A percentile compares a stretch with the other conserved stretches of the same genome.
These are phyloP conservation scores for Nemopilema nomurai DNA, from an alignment of 30 jellyfish, hydroid and myxozoan species.

Conservation along the genomic window DNA sequence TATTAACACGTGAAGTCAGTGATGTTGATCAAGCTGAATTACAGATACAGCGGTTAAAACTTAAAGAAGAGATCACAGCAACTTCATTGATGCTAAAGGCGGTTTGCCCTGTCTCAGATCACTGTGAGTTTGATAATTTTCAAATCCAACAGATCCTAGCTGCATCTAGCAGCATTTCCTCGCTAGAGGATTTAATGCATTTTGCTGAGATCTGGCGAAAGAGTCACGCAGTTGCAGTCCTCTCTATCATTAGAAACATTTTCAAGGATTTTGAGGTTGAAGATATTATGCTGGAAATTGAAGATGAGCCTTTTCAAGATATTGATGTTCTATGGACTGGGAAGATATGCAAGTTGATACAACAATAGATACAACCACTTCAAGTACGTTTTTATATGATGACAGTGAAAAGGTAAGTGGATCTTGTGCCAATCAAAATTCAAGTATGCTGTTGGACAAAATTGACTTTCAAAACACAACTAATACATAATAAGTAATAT, in stretches of 20 bases:
- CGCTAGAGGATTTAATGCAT: conserved; percentile 10
- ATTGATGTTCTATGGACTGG: neutral
- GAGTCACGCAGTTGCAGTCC: neutral
- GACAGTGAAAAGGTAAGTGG: conserved; percentile 19
- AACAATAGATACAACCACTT: neutral
- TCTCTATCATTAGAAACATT: neutral
- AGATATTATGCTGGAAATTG: neutral
- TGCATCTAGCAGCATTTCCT: conserved; percentile 1
- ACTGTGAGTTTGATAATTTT: neutral
- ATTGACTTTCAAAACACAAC: neutral
- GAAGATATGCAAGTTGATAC: neutral
- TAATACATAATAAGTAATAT: neutral
- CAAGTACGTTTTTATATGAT: neutral
- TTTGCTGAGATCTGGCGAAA: conserved; percentile 13
- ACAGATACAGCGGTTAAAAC: neutral
- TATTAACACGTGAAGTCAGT: neutral
- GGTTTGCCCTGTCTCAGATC: neutral
- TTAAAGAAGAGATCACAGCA: conserved; percentile 1
- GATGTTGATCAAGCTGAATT: neutral
- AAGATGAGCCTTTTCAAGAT: neutral
- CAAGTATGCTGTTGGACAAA: conserved; percentile 14
- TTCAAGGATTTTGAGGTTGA: conserved; percentile 4
- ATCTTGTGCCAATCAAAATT: conserved; percentile 3
- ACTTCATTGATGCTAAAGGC: neutral
- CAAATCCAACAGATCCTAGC: neutral